Base-by-base conservation (phyloP, 2,113 vertebrate species). In the Lucifuga dentata region DNA sequence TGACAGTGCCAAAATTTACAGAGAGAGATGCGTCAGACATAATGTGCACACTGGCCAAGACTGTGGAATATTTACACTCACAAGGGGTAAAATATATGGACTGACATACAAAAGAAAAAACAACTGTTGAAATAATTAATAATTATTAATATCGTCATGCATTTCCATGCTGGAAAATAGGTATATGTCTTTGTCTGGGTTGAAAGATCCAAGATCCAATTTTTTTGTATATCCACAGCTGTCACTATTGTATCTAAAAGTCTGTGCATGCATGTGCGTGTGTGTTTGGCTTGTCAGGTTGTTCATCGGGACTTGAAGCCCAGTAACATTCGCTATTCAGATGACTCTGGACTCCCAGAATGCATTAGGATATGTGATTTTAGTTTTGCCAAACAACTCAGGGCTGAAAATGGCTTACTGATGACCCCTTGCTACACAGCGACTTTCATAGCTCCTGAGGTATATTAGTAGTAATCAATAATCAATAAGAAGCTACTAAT, bases 401-500 rank as follows among this genome's bases (percentile, higher is more conserved):
- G 97, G 26, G 97, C 96, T 0, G 97, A 98, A 87, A 99, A 99
- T 0, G 97, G 97, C 16, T 88, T 99, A 58, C 89, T 98, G 58
- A 98, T 98, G 97, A 99, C 96, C 0, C 97, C 97, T 0, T 99
- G 97, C 90, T 99, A 98, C 86, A 99, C 97, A 0, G 97, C 97
- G 8, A 98, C 97, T 40, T 98, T 99, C 12, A 96, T 99, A 0
- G 96, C 97, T 60, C 97, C 97, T 0, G 97, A 99, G 95, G 97
- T 98, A 78, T 2, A 20, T 11, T n/a, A 2, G 3, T 35, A 43
- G n/a, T 39, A 33, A 52, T 39, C 2, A 5, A 16, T 17, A 26
- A 46, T 20, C 33, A 39, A 17, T 3, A 23, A 36, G 10, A 56
- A 33, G 39, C 6, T 2, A 64, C 3, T 45, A 29, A 62, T 24